phyloP scores from a whole-genome alignment of 2,113 vertebrate genomes.

The Bagarius yarrelli region DNA sequence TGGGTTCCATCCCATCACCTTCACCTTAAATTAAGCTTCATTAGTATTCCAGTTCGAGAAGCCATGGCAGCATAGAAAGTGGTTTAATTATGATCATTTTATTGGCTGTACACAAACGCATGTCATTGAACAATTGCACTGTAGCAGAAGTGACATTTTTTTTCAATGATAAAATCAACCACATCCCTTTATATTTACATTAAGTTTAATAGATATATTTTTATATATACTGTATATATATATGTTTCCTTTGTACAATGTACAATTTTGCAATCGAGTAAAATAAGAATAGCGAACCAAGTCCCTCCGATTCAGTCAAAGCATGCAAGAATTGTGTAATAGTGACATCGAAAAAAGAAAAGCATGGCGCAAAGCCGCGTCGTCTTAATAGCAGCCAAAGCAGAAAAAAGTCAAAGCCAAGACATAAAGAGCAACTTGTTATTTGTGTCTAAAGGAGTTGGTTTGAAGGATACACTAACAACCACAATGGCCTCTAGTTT shows the following conservation, averaged over 20 bases:
- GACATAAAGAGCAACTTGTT: conserved; percentile 41
- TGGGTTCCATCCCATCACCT: too few relatives aligned
- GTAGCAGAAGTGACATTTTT: conserved; percentile 67
- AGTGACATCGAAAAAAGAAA: conserved; percentile 58
- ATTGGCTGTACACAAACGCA: conserved; percentile 56
- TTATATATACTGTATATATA: conserved; percentile 45
- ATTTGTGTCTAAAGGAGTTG: conserved; percentile 29
- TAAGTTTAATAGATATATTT: conserved; percentile 63
- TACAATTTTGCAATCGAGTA: conserved; percentile 67
- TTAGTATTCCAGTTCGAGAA: neutral
- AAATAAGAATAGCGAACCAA: conserved; percentile 60
- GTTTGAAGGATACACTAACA: conserved; percentile 38
- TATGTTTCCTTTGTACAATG: conserved; percentile 71
- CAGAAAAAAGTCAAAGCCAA: conserved; percentile 51
- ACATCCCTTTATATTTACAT: conserved; percentile 68
- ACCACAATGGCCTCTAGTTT: conserved; percentile 40
- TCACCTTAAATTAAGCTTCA: too few relatives aligned
- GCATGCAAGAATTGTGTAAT: conserved; percentile 68
- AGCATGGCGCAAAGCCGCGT: conserved; percentile 26
- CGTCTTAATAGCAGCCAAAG: conserved; percentile 47
- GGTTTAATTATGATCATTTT: conserved; percentile 47
- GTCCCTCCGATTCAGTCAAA: conserved; percentile 56
- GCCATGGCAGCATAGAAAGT: neutral
- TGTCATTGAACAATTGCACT: conserved; percentile 63
- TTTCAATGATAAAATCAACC: conserved; percentile 60